These are phyloP conservation scores for Peucedramus taeniatus DNA, from an alignment of 2,113 vertebrate genomes.

Conservation along the genomic window DNA sequence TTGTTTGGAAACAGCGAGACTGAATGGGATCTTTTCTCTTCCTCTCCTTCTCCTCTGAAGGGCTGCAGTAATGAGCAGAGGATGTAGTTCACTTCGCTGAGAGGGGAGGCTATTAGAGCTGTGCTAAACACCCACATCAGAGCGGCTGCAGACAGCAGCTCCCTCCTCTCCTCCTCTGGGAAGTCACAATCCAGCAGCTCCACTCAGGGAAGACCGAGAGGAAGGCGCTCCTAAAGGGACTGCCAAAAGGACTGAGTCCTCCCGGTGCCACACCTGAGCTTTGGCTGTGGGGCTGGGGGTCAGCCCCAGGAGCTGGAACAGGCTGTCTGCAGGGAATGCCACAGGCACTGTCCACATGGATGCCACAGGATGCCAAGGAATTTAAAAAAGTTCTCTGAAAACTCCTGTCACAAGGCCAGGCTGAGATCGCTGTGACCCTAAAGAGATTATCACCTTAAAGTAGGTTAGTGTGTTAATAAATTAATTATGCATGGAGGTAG, in stretches of 20 bases:
- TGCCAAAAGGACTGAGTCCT: neutral
- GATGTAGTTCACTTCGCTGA: constrained; percentile 41
- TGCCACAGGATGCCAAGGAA: rapidly evolving
- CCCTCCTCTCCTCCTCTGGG: constrained; percentile 29
- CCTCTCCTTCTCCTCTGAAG: constrained; percentile 43
- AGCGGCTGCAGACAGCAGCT: neutral
- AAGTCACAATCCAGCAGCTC: neutral
- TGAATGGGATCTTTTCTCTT: constrained; percentile 20
- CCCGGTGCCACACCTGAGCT: rapidly evolving
- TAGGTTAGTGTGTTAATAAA: constrained; percentile 65
- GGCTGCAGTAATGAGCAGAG: constrained; percentile 45
- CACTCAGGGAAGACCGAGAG: neutral
- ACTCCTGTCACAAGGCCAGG: neutral
- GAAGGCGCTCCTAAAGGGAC: neutral
- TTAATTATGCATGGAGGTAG: constrained; percentile 37
- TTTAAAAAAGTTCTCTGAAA: neutral
- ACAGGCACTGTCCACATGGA: rapidly evolving
- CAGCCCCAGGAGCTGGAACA: rapidly evolving
- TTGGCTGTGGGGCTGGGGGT: rapidly evolving
- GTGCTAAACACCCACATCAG: constrained; percentile 57
- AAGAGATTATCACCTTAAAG: constrained; percentile 42
- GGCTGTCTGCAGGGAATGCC: neutral
- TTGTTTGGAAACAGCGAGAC: constrained; percentile 45
- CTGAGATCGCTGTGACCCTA: constrained; percentile 22
- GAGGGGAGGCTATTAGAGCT: constrained; percentile 61